Base-by-base conservation (phyloP, 2,888 invertebrate species). In the Timema podura region DNA sequence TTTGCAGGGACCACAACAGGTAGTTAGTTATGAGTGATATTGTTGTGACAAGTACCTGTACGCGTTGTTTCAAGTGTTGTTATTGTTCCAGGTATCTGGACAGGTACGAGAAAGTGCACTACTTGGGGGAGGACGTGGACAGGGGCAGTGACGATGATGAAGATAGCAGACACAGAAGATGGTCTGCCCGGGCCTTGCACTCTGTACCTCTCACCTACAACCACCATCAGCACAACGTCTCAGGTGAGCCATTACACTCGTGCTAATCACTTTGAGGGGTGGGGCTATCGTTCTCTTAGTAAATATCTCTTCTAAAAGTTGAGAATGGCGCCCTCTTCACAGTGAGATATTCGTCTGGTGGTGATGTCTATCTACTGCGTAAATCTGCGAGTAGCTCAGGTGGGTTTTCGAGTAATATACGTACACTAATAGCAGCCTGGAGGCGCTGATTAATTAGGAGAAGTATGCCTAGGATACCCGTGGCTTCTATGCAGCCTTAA, bases 21-120 rank as follows among this genome's bases (percentile, higher is more conserved):
- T n/a, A n/a, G n/a, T n/a, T n/a, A n/a, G 30, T 30, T 30, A 30
- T 30, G 30, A 30, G 30, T 30, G 30, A 30, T 30, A 30, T 30
- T 30, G 30, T 30, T 30, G 30, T 30, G 2, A 30, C 30, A 30
- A 30, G 30, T 30, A 30, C 30, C 30, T 30, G 30, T 30, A 30
- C 30, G 30, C 30, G 30, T 30, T 30, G 3, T 30, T 30, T 30
- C 30, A 30, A 3, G 30, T 30, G 30, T 30, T 30, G 30, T 30
- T 30, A 30, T 30, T 30, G 30, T 30, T 30, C 30, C 80, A 87
- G 87, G 77, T 87, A 88, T 81, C 83, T 94, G 81, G 91, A 90
- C 79, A 90, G 94, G 78, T 98, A 95, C 85, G 97, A 98, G 82
- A 89, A 93, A 79, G 89, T 95, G 11, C 92, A 91, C 80, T 96